phyloP scores from a whole-genome alignment of 2,888 invertebrate species.

The Andrena haemorrhoa region DNA sequence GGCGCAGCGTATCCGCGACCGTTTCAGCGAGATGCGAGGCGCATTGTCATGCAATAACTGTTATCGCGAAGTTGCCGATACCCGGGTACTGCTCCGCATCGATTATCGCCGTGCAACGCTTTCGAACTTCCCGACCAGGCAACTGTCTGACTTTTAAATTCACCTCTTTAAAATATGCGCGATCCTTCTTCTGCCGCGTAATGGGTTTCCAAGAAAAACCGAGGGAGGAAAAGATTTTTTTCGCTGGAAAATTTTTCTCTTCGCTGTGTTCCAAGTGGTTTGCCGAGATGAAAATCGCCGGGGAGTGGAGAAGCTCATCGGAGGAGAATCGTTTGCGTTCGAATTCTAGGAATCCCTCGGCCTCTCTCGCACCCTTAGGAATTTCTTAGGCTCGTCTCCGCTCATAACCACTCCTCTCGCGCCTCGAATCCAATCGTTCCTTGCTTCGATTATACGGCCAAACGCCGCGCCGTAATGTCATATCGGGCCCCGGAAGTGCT shows the following conservation, averaged over 20 bases:
- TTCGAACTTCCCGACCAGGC: neutral
- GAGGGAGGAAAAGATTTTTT: neutral
- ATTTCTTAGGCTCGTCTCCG: conserved; percentile 39
- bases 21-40: neutral
- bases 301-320: neutral
- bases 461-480: conserved; percentile 58
- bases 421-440: conserved; percentile 75
- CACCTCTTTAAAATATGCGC: neutral
- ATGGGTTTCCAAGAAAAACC: neutral
- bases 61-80: neutral
- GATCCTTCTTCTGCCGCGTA: neutral
- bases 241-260: too few species aligned
- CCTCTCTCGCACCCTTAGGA: conserved; percentile 41
- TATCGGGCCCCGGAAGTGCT: conserved; percentile 48
- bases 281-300: neutral
- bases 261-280: neutral
- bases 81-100: neutral
- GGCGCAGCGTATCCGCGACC: neutral
- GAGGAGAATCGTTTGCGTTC: neutral
- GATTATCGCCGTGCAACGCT: neutral
- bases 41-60: neutral
- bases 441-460: conserved; percentile 55
- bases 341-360: conserved; percentile 9
- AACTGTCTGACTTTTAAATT: neutral
- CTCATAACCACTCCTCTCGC: conserved; percentile 60